A percentile compares a stretch with the other conserved stretches of the same genome.
Conservation (phyloP, 2,888 invertebrate species). For the Nemotelus pantherinus region DNA sequence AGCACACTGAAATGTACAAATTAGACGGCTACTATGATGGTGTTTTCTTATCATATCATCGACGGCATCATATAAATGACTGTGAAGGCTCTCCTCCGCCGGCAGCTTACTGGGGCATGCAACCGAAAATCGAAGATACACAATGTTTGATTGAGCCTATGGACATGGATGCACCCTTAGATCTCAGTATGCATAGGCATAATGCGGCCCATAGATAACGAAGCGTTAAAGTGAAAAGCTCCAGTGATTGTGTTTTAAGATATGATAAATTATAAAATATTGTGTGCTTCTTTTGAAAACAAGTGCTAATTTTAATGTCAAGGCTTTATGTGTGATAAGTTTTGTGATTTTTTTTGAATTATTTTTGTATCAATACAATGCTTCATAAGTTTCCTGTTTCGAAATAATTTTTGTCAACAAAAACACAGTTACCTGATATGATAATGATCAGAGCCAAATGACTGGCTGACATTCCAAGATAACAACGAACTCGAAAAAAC, state of each 20-base stretch:
- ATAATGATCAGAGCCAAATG: too few species aligned
- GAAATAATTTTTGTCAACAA: too few species aligned
- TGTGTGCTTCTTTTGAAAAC: conserved; percentile 27
- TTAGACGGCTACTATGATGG: conserved; percentile 46
- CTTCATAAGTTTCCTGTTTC: neutral
- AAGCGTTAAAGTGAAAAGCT: neutral
- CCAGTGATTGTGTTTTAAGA: neutral
- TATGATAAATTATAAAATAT: conserved; percentile 25
- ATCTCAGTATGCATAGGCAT: conserved; percentile 46
- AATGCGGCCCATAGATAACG: conserved; percentile 43
- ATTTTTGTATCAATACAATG: neutral
- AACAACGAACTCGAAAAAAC: neutral
- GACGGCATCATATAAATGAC: conserved; percentile 26
- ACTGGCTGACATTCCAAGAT: too few species aligned
- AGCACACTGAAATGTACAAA: conserved; percentile 43
- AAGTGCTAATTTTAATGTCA: conserved; percentile 13
- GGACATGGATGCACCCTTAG: conserved; percentile 47
- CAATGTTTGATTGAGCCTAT: conserved; percentile 23
- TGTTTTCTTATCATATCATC: conserved; percentile 46
- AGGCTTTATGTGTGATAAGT: conserved; percentile 36
- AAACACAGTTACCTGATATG: too few species aligned
- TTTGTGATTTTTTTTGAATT: conserved; percentile 37
- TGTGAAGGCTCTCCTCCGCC: conserved; percentile 14
- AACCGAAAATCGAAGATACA: conserved; percentile 18
- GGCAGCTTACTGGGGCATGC: conserved; percentile 23